Percentiles rank a stretch among this genome's conserved stretches.
Conservation (phyloP, 35 echinoderm and acorn worm species). For the Anneissia japonica region DNA sequence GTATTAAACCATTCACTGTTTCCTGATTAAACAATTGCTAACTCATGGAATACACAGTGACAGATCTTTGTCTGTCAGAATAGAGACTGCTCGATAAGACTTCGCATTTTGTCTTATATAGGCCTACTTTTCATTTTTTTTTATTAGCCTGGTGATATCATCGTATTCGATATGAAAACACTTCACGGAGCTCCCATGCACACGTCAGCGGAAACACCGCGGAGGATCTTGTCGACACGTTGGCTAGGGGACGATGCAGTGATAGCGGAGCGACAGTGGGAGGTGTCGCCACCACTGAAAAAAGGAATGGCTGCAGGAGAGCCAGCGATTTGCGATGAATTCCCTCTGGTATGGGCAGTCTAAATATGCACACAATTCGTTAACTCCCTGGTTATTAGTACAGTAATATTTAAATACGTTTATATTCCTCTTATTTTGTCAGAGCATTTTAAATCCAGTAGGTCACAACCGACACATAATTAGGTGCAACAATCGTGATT, state of each 20-base stretch:
- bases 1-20: too few species aligned
- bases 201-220: not conserved
- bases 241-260: slow-evolving; percentile 40
- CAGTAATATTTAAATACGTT: too few species aligned
- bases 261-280: slow-evolving; percentile 23
- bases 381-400: too few species aligned
- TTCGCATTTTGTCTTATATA: too few species aligned
- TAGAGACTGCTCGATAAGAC: too few species aligned
- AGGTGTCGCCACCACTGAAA: slow-evolving; percentile 21
- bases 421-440: too few species aligned
- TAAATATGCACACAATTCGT: not conserved
- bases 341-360: slow-evolving; percentile 27
- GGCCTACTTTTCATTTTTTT: not conserved
- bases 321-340: slow-evolving; percentile 11
- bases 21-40: too few species aligned
- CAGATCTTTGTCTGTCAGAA: too few species aligned
- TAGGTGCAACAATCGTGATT: too few species aligned
- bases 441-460: too few species aligned
- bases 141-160: slow-evolving; percentile 29
- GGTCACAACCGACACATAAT: too few species aligned
- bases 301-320: not conserved
- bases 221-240: slow-evolving; percentile 33
- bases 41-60: too few species aligned
- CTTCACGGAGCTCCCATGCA: slow-evolving; percentile 36
- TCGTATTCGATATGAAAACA: slow-evolving; percentile 28